A percentile compares a stretch with the other conserved stretches of the same genome.
phyloP scores from a whole-genome alignment of 1,140 invertebrate species.

The Sesamia nonagrioides region DNA sequence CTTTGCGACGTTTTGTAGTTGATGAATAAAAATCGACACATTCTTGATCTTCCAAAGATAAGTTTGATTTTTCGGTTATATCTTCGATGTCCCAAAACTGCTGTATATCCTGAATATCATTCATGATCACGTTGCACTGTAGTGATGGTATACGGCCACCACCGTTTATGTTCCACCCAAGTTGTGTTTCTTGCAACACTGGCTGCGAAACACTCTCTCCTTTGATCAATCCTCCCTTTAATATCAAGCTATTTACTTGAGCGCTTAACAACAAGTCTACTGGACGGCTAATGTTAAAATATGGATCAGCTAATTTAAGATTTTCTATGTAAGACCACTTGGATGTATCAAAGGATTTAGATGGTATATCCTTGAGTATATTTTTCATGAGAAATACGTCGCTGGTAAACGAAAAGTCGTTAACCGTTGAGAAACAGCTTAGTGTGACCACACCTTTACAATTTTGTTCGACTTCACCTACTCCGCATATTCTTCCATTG shows the following conservation, averaged over 20 bases:
- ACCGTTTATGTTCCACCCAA: conserved; percentile 55
- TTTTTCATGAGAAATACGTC: too few species aligned
- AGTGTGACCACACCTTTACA: too few species aligned
- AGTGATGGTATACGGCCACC: too few species aligned
- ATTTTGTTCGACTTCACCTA: too few species aligned
- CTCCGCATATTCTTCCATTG: too few species aligned
- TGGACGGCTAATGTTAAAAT: conserved; percentile 38
- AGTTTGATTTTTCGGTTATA: not conserved
- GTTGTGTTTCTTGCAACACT: conserved; percentile 52
- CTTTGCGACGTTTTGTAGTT: not conserved
- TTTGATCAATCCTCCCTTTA: not conserved
- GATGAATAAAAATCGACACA: not conserved
- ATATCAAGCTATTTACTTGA: not conserved
- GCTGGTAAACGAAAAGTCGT: too few species aligned
- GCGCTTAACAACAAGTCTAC: conserved; percentile 11
- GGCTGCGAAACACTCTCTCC: not conserved
- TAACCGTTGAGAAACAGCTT: too few species aligned
- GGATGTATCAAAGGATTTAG: too few species aligned
- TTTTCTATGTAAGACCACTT: not conserved
- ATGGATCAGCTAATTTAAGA: not conserved
- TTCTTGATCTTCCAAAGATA: not conserved
- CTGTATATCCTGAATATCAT: not conserved
- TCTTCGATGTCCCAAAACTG: conserved; percentile 1
- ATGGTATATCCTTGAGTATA: too few species aligned
- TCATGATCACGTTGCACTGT: not conserved